phyloP scores from a whole-genome alignment of 2,113 vertebrate species.

The Mustela nigripes region DNA sequence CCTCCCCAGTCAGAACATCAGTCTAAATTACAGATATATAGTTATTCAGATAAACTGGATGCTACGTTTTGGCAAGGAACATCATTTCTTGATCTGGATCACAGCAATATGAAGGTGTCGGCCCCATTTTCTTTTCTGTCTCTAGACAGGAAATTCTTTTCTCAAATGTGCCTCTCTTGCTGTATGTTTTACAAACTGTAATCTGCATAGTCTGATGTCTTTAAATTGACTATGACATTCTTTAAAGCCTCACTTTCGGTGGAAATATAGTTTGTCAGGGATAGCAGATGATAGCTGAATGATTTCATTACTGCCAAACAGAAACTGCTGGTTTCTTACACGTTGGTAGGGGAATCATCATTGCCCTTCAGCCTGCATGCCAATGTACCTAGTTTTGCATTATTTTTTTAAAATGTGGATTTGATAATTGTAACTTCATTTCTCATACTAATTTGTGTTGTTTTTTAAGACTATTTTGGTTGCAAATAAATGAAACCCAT shows the following conservation, averaged over 20 bases:
- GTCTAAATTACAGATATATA: neutral
- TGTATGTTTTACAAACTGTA: neutral
- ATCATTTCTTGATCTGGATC: neutral
- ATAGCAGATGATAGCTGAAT: neutral
- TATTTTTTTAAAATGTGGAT: neutral
- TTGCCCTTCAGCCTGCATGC: neutral
- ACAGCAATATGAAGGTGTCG: neutral
- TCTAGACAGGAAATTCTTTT: neutral
- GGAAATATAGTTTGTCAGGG: neutral
- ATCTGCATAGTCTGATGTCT: constrained; percentile 1
- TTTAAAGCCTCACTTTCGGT: constrained; percentile 9
- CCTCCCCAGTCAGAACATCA: neutral
- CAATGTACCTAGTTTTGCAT: neutral
- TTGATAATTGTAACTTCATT: neutral
- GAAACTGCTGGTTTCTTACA: neutral
- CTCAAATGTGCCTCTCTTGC: neutral
- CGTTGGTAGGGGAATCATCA: neutral
- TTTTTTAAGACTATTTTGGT: neutral
- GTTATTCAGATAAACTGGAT: neutral
- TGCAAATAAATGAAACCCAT: neutral
- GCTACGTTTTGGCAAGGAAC: neutral
- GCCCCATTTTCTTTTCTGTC: neutral
- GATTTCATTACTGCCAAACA: neutral
- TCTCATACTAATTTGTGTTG: neutral
- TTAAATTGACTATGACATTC: neutral